Evolutionary conservation across 92 coral and sea anemone genomes (phyloP).

Genomic region (Phenganax stokvisi): DNA sequence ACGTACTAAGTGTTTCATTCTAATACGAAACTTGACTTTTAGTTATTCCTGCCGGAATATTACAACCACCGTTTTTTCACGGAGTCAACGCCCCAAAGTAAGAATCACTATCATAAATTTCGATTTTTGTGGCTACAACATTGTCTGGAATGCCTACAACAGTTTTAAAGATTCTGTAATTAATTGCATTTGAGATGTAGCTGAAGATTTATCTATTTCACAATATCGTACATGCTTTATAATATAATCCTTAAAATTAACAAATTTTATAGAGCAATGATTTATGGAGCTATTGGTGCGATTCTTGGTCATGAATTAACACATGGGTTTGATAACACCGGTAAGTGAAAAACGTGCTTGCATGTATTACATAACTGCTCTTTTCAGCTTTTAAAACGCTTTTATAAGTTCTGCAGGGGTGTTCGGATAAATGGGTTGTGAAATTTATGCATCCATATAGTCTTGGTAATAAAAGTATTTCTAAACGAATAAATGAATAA

Average conservation of each 20-base stretch:
- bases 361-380: neutral
- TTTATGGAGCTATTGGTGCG: conserved; percentile 98
- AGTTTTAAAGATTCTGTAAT: neutral
- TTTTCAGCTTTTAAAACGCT: too few relatives aligned
- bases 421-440: too few relatives aligned
- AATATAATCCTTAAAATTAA: too few relatives aligned
- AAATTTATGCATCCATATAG: too few relatives aligned
- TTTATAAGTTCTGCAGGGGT: too few relatives aligned
- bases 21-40: conserved; percentile 7
- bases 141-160: neutral
- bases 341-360: conserved; percentile 34
- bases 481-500: too few relatives aligned
- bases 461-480: neutral
- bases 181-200: neutral
- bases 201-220: neutral
- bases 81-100: conserved; percentile 82
- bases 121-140: neutral
- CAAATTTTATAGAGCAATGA: conserved; percentile 57
- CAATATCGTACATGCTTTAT: neutral
- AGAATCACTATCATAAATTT: neutral
- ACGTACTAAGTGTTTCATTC: too few relatives aligned
- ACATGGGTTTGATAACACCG: conserved; percentile 97
- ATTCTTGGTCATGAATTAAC: conserved; percentile 97
- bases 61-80: conserved; percentile 93
- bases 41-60: conserved; percentile 98